Conservation (phyloP, 92 coral and sea anemone species). For the Phymanthus crucifer region DNA sequence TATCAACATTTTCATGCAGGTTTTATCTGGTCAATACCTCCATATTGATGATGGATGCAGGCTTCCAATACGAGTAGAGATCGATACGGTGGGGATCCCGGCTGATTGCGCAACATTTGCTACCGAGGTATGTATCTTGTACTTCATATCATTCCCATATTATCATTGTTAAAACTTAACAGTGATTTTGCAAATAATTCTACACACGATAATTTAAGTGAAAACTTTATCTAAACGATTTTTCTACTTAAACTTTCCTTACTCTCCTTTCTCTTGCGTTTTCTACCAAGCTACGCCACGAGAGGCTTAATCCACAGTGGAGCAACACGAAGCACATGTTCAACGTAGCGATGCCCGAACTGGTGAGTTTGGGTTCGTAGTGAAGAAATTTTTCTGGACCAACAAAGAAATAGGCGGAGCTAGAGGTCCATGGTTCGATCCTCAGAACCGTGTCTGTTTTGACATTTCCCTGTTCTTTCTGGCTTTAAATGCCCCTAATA, state of each 20-base stretch:
- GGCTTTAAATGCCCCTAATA: no score
- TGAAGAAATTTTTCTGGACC: no score
- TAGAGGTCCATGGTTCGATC: no score
- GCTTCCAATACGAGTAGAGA: slow-evolving; percentile 72
- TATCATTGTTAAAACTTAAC: no score
- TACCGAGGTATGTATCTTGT: slow-evolving; percentile 55
- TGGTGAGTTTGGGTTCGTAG: slow-evolving; percentile 69
- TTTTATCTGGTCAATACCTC: slow-evolving; percentile 85
- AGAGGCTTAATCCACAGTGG: slow-evolving; percentile 80
- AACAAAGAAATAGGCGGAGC: no score
- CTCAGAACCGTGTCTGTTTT: not conserved
- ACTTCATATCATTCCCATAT: not conserved
- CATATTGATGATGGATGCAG: slow-evolving; percentile 61
- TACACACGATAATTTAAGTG: no score
- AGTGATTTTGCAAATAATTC: no score
- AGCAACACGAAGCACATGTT: slow-evolving; percentile 75
- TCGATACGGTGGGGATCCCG: slow-evolving; percentile 82
- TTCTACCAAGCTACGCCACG: slow-evolving; percentile 47
- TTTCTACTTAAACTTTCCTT: not conserved
- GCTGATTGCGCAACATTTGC: slow-evolving; percentile 60
- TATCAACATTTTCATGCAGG: slow-evolving; percentile 20
- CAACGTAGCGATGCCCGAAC: slow-evolving; percentile 82
- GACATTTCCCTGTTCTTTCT: not conserved
- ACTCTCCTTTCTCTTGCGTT: not conserved
- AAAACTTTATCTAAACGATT: no score